A percentile compares a stretch with the other conserved stretches of the same genome.
phyloP scores from a whole-genome alignment of 1,140 invertebrate species.

The Lordiphosa mommai region DNA sequence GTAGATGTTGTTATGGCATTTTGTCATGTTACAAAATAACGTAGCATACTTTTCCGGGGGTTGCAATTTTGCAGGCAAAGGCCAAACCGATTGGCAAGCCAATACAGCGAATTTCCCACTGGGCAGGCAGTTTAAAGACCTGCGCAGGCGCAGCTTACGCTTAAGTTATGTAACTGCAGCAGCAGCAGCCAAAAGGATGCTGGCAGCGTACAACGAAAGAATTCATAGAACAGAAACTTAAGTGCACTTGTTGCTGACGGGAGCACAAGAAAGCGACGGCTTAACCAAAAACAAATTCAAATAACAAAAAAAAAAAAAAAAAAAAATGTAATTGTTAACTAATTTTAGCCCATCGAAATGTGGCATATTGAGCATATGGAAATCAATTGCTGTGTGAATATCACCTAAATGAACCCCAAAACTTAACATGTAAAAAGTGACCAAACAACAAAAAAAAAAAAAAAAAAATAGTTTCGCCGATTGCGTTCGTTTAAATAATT shows the following conservation, averaged over 20 bases:
- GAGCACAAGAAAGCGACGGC: slow-evolving; percentile 27
- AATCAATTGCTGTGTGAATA: slow-evolving; percentile 53
- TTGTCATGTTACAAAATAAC: slow-evolving; percentile 58
- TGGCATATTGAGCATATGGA: slow-evolving; percentile 46
- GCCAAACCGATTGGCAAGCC: slow-evolving; percentile 54
- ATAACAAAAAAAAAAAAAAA: background rate
- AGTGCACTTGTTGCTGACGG: slow-evolving; percentile 72
- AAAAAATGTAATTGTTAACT: background rate
- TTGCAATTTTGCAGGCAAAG: slow-evolving; percentile 58
- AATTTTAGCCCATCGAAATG: slow-evolving; percentile 37
- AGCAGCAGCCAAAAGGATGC: slow-evolving; percentile 25
- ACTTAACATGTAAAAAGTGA: slow-evolving; percentile 34
- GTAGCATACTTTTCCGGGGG: slow-evolving; percentile 74
- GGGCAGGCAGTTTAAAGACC: slow-evolving; percentile 26
- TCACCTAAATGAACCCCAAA: too few relatives aligned
- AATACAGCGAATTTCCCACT: slow-evolving; percentile 43
- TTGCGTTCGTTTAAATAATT: slow-evolving; percentile 7
- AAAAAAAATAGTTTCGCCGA: background rate
- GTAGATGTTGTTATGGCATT: slow-evolving; percentile 67
- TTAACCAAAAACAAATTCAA: slow-evolving; percentile 2
- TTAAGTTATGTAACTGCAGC: slow-evolving; percentile 47
- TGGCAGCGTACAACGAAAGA: slow-evolving; percentile 18
- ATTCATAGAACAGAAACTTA: slow-evolving; percentile 45
- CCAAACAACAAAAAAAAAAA: background rate
- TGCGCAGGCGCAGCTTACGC: slow-evolving; percentile 64